Base-by-base conservation (phyloP, 2,888 invertebrate genomes). In the Chrysolina haemoptera region DNA sequence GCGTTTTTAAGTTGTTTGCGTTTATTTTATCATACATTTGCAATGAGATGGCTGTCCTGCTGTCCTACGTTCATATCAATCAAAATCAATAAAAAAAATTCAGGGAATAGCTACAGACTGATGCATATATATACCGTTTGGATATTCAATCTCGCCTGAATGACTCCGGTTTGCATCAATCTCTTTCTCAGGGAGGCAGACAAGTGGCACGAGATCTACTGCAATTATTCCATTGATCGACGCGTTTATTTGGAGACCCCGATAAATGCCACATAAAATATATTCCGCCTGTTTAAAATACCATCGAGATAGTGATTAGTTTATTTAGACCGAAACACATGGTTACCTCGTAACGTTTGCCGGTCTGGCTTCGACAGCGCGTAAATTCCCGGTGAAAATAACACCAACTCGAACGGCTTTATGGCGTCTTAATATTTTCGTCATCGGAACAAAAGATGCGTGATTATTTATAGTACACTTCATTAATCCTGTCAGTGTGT, bases 301-400 rank as follows among this genome's bases (percentile, higher is more conserved):
- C 43, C 71, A 69, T 69, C 66, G 67, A 66, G 53, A 68, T 16
- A 6, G 10, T 27, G 27, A 20, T 63, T 46, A 22, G 68, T 75
- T 74, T 71, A 75, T 75, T 64, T 71, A 53, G 71, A 53, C 66
- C 73, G 73, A 66, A 73, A 73, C 70, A 73, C 40, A 63, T 73
- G 62, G 62, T 68, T 67, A 40, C 40, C 12, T 53, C 55, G 50
- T 40, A 53, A 63, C 63, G 41, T 69, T 69, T 69, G 46, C 69
- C 35, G 48, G 43, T n/a, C 27, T 22, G 43, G 43, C 48, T 63
- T 48, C 18, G 63, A 70, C 16, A 70, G 50, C 35, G 35, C 69
- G n/a, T 69, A 50, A 69, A 48, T 70, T 70, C 48, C 35, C 14
- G 0, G 16, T 62, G 59, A 35, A 69, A 69, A 69, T 22, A 18